Evolutionary conservation across 2,797 vertebrate species (phyloP), one percentile per base, ranked within the genome.

Genomic region (Miichthys miiuy): DNA sequence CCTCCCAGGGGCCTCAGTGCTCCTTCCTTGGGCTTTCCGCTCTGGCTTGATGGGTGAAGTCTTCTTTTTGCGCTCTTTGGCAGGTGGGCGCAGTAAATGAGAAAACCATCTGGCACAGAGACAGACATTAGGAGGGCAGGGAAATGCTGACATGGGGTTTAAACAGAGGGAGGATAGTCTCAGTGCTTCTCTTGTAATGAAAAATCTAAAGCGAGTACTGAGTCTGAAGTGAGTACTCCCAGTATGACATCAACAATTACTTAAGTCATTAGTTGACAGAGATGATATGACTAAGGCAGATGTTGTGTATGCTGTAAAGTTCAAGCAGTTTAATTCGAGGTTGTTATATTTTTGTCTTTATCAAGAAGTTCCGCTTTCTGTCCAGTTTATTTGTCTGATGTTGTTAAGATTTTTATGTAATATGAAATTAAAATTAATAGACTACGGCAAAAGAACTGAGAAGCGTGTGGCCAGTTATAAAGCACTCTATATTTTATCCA

Each of bases 31-130:
- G 34, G 34, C 8, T 38, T 38, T 87, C 87, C 76, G 69, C 79
- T 88, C 75, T 27, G 79, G 77, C 77, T 87, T 75, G 82, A 88
- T 62, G 74, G 86, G 71, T 82, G 77, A 93, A 89, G 80, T 85
- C 72, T 79, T 85, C 77, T 79, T 85, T 80, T 83, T 76, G 60
- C 44, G 21, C 71, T 86, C 41, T 85, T 68, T 84, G 79, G 84
- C 82, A 93, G 90, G 87, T 89, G 87, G 72, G 71, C 21, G 69
- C 63, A 78, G 61, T 56, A 85, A 88, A 95, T 90, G 92, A 93
- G 79, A 87, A 94, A 94, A 88, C 79, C 94, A 93, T 89, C 85
- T 92, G 90, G 90, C 64, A 23, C 63, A 65, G 51, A 83, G 71
- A 77, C 79, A 80, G 82, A 82, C 70, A 78, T 70, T 14, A 80